Conservation (phyloP, 2,888 invertebrate species). For the Cephonodes hylas region DNA sequence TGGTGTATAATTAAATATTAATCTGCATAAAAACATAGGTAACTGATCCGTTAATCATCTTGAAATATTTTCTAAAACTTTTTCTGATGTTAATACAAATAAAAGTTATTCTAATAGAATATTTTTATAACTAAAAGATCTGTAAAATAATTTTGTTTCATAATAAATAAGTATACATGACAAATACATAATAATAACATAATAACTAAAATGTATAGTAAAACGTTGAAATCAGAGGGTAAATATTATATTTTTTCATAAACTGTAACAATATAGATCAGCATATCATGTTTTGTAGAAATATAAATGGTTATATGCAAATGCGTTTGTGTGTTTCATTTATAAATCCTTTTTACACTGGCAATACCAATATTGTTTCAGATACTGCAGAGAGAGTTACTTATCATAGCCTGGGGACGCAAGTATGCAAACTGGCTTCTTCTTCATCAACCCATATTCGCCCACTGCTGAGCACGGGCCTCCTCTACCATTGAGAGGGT, state of each 20-base stretch:
- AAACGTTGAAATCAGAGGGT: slow-evolving; percentile 33
- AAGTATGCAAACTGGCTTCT: too few species aligned
- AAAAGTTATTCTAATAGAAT: slow-evolving; percentile 1
- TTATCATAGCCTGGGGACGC: too few species aligned
- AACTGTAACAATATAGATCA: slow-evolving; percentile 49
- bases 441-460: too few species aligned
- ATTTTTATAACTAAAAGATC: slow-evolving; percentile 51
- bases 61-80: background rate
- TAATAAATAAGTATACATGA: slow-evolving; percentile 56
- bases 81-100: background rate
- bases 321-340: slow-evolving; percentile 20
- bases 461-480: too few species aligned
- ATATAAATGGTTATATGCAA: slow-evolving; percentile 63
- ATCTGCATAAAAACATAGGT: too few species aligned
- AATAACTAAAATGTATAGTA: slow-evolving; percentile 12
- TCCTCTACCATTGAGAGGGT: too few species aligned
- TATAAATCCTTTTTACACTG: background rate
- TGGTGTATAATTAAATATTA: too few species aligned
- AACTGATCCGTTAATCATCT: too few species aligned
- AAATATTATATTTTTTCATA: slow-evolving; percentile 60
- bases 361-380: too few species aligned
- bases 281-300: slow-evolving; percentile 78
- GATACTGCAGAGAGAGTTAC: too few species aligned
- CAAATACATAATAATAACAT: slow-evolving; percentile 35
- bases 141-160: slow-evolving; percentile 40